Evolutionary conservation across 2,797 vertebrate species (phyloP).

Genomic region (Lepilemur ruficaudatus): DNA sequence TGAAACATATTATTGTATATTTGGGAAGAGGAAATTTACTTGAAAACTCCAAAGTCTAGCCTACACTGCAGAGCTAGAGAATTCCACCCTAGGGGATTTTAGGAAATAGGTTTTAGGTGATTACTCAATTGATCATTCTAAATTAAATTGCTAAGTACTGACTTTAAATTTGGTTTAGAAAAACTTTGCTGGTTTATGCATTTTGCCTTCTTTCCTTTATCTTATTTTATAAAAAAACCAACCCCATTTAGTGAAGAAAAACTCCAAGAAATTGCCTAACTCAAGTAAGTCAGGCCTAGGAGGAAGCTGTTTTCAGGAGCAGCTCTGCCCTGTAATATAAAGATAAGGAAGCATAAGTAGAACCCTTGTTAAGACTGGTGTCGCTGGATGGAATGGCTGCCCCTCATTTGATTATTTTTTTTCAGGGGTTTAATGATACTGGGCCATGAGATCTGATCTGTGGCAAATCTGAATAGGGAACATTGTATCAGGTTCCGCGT

Average conservation of each 20-base stretch:
- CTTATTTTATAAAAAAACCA: conserved; percentile 36
- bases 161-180: conserved; percentile 31
- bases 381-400: background rate
- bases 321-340: background rate
- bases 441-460: background rate
- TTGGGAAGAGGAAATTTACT: conserved; percentile 38
- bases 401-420: background rate
- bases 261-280: background rate
- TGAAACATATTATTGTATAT: conserved; percentile 1
- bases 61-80: background rate
- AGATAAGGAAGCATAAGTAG: background rate
- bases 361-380: background rate
- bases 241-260: background rate
- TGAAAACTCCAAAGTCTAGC: background rate
- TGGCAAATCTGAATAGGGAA: background rate
- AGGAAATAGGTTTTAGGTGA: conserved; percentile 5
- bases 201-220: conserved; percentile 15
- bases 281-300: background rate
- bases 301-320: background rate
- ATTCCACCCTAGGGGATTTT: conserved; percentile 26
- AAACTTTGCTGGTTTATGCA: conserved; percentile 9
- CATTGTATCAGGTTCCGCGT: background rate
- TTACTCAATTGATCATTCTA: conserved; percentile 57
- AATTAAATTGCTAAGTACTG: conserved; percentile 64
- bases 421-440: background rate